Conservation (phyloP, 2,888 invertebrate genomes). For the Nowickia ferox region DNA sequence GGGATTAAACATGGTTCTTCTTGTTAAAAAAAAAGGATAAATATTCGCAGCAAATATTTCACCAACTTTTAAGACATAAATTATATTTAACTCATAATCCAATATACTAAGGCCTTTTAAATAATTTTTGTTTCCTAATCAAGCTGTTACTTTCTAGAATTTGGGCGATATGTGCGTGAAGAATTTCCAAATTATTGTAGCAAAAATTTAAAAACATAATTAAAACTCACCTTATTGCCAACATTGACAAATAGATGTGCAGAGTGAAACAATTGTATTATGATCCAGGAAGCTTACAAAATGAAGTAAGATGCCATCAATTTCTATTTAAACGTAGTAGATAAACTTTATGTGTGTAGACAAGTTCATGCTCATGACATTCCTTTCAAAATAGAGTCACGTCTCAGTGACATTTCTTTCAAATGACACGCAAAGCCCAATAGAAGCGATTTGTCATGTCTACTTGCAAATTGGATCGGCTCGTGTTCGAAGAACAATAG, state of each 20-base stretch:
- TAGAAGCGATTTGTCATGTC: constrained; percentile 61
- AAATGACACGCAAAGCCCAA: constrained; percentile 64
- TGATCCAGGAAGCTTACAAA: constrained; percentile 25
- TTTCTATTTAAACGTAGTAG: constrained; percentile 20
- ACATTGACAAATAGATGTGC: constrained; percentile 23
- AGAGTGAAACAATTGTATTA: neutral
- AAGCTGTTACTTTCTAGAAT: no score
- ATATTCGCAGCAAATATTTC: no score
- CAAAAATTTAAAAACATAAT: constrained; percentile 29
- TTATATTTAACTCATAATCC: no score
- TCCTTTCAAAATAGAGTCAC: constrained; percentile 67
- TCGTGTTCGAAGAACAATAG: constrained; percentile 13
- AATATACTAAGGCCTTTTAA: no score
- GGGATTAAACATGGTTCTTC: no score
- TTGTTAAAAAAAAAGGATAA: no score
- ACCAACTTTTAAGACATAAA: no score
- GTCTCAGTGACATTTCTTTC: constrained; percentile 61
- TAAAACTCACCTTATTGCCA: constrained; percentile 29
- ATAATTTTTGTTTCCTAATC: no score
- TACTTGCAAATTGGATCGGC: constrained; percentile 53
- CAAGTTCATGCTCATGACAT: constrained; percentile 58
- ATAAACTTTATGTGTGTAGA: constrained; percentile 12
- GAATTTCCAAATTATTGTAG: neutral
- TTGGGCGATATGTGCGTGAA: no score
- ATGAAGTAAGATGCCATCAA: constrained; percentile 27